Conservation (phyloP, 1,140 invertebrate genomes). For the Spodoptera frugiperda region DNA sequence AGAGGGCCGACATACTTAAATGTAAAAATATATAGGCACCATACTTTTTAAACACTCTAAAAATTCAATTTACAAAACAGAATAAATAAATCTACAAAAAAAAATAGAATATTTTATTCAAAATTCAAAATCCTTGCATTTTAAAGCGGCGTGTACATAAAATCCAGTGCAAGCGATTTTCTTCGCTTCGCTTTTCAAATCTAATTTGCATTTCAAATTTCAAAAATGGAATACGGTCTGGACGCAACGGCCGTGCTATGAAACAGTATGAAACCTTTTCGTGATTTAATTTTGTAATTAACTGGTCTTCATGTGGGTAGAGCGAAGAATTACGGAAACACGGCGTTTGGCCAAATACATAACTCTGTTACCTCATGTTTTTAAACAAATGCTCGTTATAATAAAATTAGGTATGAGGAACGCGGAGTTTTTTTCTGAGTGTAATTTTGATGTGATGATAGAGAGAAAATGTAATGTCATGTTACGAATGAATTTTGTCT, state of each 20-base stretch:
- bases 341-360: not conserved
- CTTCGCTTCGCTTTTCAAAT: slow-evolving; percentile 46
- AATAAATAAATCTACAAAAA: too few relatives aligned
- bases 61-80: too few relatives aligned
- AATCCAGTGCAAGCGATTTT: slow-evolving; percentile 37
- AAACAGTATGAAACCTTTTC: slow-evolving; percentile 43
- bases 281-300: slow-evolving; percentile 52
- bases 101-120: slow-evolving; percentile 19
- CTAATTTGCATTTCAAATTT: slow-evolving; percentile 49
- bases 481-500: too few relatives aligned
- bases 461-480: too few relatives aligned
- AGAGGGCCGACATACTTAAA: too few relatives aligned
- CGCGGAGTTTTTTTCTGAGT: not conserved
- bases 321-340: slow-evolving; percentile 19
- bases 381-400: not conserved
- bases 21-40: too few relatives aligned
- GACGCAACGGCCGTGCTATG: slow-evolving; percentile 23
- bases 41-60: too few relatives aligned
- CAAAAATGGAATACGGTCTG: slow-evolving; percentile 44
- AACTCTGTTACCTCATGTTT: not conserved
- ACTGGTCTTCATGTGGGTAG: slow-evolving; percentile 38
- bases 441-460: too few relatives aligned
- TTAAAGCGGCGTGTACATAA: slow-evolving; percentile 29
- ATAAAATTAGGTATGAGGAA: not conserved
- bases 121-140: slow-evolving; percentile 23